Percentiles rank a stretch among this genome's conserved stretches.
Evolutionary conservation across 2,113 vertebrate species (phyloP).

Genomic region (Rhea americana): DNA sequence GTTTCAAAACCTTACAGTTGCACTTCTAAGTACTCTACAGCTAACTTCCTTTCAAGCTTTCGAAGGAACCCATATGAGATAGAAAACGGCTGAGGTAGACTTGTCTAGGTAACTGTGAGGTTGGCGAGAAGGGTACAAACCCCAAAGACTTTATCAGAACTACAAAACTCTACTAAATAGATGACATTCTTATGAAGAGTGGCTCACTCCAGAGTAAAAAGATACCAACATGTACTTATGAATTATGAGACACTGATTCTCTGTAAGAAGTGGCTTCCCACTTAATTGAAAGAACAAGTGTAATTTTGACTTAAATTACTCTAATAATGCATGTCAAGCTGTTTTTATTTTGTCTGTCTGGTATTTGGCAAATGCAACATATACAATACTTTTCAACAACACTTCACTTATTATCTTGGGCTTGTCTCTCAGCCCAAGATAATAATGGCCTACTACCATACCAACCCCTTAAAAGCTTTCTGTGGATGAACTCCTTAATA

Average conservation of each 20-base stretch:
- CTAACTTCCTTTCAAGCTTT: neutral
- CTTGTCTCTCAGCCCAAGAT: neutral
- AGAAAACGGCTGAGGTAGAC: neutral
- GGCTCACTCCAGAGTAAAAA: neutral
- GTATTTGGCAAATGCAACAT: neutral
- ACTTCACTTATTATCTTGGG: too few species aligned
- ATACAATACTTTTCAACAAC: neutral
- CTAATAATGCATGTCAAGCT: neutral
- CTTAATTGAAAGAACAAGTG: neutral
- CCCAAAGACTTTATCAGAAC: neutral
- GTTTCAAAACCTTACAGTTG: neutral
- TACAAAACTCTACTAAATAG: neutral
- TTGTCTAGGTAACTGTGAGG: neutral
- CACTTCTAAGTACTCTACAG: neutral
- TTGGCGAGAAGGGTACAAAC: neutral
- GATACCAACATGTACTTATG: neutral
- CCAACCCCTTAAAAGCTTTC: neutral
- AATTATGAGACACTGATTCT: neutral
- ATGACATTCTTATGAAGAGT: neutral
- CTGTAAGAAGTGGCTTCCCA: neutral
- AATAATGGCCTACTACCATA: neutral
- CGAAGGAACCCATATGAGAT: neutral
- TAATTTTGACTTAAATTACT: neutral
- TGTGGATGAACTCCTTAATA: neutral
- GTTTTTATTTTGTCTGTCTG: neutral